A percentile compares a stretch with the other conserved stretches of the same genome.
These are phyloP conservation scores for rabbit (Oryctolagus cuniculus) DNA, from an alignment of 2,113 vertebrate genomes.

Conservation along the genomic window mOryCun1.1 NC_091440.1:59305001-59305500, in stretches of 20 bases:
- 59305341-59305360: background rate
- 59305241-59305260: background rate
- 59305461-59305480: background rate
- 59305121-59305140: too few relatives aligned
- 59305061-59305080: too few relatives aligned
- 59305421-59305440: background rate
- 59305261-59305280: background rate
- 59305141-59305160: too few relatives aligned
- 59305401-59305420: background rate
- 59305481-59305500: conserved; percentile 23
- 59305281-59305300: background rate
- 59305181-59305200: background rate
- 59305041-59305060: too few relatives aligned
- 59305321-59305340: background rate
- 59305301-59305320: background rate
- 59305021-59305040: too few relatives aligned
- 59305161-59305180: too few relatives aligned
- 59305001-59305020: too few relatives aligned
- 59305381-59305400: background rate
- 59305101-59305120: too few relatives aligned
- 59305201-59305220: background rate
- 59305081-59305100: too few relatives aligned
- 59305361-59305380: background rate
- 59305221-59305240: conserved; percentile 8
- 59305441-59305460: background rate